A percentile compares a stretch with the other conserved stretches of the same genome.
phyloP scores from a whole-genome alignment of 92 coral and sea anemone genomes.

The Muricea muricata region DNA sequence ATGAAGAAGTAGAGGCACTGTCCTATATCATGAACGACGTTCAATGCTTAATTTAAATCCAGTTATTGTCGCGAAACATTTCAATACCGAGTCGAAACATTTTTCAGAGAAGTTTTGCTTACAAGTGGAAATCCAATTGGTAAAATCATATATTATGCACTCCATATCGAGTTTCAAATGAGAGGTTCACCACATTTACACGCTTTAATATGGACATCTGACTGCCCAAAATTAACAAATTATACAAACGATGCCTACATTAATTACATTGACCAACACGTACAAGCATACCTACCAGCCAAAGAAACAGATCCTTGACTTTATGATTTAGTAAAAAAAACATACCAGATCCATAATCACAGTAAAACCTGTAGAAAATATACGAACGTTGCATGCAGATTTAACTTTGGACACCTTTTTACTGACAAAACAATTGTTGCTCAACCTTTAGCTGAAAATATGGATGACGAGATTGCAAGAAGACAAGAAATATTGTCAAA shows the following conservation, averaged over 20 bases:
- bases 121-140: conserved; percentile 56
- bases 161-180: conserved; percentile 60
- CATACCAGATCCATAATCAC: conserved; percentile 31
- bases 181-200: conserved; percentile 68
- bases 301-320: conserved; percentile 53
- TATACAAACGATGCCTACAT: no score
- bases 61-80: conserved; percentile 68
- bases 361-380: conserved; percentile 74
- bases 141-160: conserved; percentile 56
- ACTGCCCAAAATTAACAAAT: no score
- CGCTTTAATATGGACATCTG: conserved; percentile 1
- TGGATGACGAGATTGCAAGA: conserved; percentile 45
- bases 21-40: conserved; percentile 69
- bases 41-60: conserved; percentile 66
- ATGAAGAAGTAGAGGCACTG: conserved; percentile 62
- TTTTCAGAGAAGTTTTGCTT: conserved; percentile 58
- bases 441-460: conserved; percentile 64
- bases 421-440: conserved; percentile 73
- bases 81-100: conserved; percentile 67
- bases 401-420: conserved; percentile 74
- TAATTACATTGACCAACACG: conserved; percentile 35
- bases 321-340: conserved; percentile 51
- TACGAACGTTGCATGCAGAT: conserved; percentile 69
- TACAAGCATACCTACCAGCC: conserved; percentile 25
- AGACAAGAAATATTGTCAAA: conserved; percentile 47